phyloP scores from a whole-genome alignment of 2,797 vertebrate genomes.

The Pristis pectinata region DNA sequence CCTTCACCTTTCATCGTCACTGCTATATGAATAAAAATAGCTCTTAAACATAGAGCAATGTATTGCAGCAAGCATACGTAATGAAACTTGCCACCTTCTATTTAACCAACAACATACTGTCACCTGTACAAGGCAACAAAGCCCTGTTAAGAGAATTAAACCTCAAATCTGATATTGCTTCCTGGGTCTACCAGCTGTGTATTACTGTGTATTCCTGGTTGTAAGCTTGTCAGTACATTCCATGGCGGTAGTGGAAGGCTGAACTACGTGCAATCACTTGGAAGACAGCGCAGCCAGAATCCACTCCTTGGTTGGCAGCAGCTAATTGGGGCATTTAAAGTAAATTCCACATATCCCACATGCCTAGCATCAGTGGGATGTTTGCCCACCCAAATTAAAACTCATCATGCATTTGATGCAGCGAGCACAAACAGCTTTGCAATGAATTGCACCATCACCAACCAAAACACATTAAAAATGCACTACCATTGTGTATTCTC shows the following conservation, averaged over 20 bases:
- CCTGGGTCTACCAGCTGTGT: neutral
- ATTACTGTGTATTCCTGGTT: neutral
- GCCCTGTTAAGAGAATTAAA: neutral
- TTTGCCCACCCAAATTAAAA: neutral
- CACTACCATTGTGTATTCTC: neutral
- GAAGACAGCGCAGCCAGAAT: neutral
- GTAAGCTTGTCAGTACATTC: neutral
- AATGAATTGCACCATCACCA: neutral
- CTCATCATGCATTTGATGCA: neutral
- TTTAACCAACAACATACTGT: neutral
- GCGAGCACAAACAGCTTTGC: neutral
- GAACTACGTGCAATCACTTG: neutral
- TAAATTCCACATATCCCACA: neutral
- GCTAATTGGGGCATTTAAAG: neutral
- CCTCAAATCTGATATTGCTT: neutral
- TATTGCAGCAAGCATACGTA: neutral
- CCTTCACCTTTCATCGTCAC: neutral
- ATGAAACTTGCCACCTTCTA: neutral
- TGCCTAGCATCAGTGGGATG: neutral
- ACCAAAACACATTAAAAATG: neutral
- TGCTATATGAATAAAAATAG: neutral
- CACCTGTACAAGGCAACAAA: neutral
- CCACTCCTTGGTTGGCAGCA: neutral
- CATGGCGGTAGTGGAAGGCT: no score
- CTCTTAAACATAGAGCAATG: neutral